Evolutionary conservation across 2,113 vertebrate genomes (phyloP).

Genomic region (Fukomys damarensis): DNA sequence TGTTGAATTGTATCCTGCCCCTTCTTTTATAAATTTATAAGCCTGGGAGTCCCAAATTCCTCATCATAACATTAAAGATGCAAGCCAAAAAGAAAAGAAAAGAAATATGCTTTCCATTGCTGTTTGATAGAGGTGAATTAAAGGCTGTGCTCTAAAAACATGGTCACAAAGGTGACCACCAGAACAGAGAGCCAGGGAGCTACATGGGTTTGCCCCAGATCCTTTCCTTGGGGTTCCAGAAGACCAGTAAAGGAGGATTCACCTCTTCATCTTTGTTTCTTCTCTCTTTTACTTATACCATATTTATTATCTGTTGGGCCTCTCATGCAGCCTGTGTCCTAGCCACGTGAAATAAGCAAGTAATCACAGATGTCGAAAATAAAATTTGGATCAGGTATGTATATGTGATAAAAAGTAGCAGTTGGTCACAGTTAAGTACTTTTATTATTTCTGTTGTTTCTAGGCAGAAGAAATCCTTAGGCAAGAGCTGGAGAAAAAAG

Average conservation of each 20-base stretch:
- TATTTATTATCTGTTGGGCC: background rate
- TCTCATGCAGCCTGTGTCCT: conserved; percentile 1
- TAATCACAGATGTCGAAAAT: background rate
- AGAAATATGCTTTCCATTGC: background rate
- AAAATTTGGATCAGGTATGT: background rate
- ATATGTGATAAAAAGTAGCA: background rate
- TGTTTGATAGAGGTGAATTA: background rate
- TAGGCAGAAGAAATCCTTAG: conserved; percentile 96
- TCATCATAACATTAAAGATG: background rate
- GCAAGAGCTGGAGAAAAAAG: conserved; percentile 93
- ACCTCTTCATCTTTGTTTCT: background rate
- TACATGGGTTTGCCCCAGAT: background rate
- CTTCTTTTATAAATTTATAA: background rate
- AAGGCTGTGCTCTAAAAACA: background rate
- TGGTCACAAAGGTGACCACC: background rate
- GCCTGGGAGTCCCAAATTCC: background rate
- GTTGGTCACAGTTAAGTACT: background rate
- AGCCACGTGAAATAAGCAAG: background rate
- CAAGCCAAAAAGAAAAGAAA: background rate
- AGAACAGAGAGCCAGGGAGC: background rate
- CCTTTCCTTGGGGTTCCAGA: background rate
- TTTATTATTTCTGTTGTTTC: conserved; percentile 64
- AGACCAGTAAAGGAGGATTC: background rate
- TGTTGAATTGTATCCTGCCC: background rate
- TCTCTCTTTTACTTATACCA: background rate